Evolutionary conservation across 2,113 vertebrate species (phyloP).

Genomic region (Numida meleagris): DNA sequence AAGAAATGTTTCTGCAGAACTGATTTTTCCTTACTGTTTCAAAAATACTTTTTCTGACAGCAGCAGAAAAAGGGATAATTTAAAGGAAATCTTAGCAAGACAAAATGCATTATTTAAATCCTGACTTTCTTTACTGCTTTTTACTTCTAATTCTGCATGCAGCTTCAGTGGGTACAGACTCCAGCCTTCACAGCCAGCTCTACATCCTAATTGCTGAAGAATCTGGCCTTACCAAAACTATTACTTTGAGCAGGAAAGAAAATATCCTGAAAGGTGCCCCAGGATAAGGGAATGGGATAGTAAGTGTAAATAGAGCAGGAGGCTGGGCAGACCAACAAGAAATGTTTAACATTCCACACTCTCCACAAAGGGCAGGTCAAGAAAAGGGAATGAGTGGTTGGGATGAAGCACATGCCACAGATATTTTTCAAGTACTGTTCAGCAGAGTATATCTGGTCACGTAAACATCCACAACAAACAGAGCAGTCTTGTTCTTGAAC

Average conservation of each 20-base stretch:
- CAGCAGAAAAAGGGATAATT: neutral
- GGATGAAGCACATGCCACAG: constrained; percentile 82
- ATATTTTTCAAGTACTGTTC: constrained; percentile 79
- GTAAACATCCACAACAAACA: constrained; percentile 72
- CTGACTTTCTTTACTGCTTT: neutral
- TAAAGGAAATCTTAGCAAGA: neutral
- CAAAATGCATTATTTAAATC: neutral
- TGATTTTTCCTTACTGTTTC: neutral
- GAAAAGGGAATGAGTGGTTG: constrained; percentile 78
- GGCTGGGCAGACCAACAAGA: constrained; percentile 75
- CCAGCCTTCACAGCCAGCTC: neutral
- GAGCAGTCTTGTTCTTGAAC: constrained; percentile 50
- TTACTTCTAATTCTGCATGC: neutral
- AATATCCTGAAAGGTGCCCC: constrained; percentile 64
- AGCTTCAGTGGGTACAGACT: neutral
- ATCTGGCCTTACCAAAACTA: neutral
- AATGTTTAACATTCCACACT: constrained; percentile 84
- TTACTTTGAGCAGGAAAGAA: constrained; percentile 11
- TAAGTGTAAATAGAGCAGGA: constrained; percentile 78
- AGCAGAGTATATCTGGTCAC: constrained; percentile 65
- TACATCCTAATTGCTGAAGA: neutral
- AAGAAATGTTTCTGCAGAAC: neutral
- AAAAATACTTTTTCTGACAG: neutral
- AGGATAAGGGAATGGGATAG: constrained; percentile 46
- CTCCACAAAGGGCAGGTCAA: constrained; percentile 83